Percentiles rank a stretch among this genome's conserved stretches.
Evolutionary conservation across 37 sponge, comb jelly and placozoan genomes (phyloP).

Genomic region (Axinella damicornis): DNA sequence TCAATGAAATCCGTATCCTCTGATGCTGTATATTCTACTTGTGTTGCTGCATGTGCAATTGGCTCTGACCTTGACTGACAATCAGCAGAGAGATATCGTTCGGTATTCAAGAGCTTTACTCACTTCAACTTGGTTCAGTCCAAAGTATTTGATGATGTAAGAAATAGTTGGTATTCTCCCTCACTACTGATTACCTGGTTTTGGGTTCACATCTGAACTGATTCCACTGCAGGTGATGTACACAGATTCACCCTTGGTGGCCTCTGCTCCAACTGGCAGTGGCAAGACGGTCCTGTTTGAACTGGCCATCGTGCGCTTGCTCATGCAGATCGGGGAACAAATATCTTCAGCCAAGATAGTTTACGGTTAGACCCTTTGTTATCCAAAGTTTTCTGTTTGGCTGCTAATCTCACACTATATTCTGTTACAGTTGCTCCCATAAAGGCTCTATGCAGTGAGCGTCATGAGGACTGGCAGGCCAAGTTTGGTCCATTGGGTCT

Average conservation of each 20-base stretch:
- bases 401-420: no score
- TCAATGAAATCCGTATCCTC: slow-evolving; percentile 85
- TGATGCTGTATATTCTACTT: not conserved
- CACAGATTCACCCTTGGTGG: slow-evolving; percentile 84
- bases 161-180: no score
- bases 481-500: slow-evolving; percentile 91
- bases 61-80: not conserved
- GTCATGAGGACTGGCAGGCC: slow-evolving; percentile 86
- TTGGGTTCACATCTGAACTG: no score
- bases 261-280: slow-evolving; percentile 97
- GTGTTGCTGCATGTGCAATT: not conserved
- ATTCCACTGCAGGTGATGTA: slow-evolving; percentile 87
- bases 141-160: slow-evolving; percentile 92
- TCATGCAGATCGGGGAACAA: slow-evolving; percentile 62
- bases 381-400: no score
- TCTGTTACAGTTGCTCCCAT: slow-evolving; percentile 85
- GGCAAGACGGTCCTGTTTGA: slow-evolving; percentile 98
- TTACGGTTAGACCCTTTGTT: slow-evolving; percentile 65
- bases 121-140: slow-evolving; percentile 97
- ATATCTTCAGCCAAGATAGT: slow-evolving; percentile 73
- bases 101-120: slow-evolving; percentile 78
- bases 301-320: slow-evolving; percentile 91
- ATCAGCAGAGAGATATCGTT: slow-evolving; percentile 80
- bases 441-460: slow-evolving; percentile 96
- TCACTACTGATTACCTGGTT: no score